Evolutionary conservation across 2,888 invertebrate species (phyloP), one percentile per base, ranked within the genome.

Genomic region (Strigamia crassipes): DNA sequence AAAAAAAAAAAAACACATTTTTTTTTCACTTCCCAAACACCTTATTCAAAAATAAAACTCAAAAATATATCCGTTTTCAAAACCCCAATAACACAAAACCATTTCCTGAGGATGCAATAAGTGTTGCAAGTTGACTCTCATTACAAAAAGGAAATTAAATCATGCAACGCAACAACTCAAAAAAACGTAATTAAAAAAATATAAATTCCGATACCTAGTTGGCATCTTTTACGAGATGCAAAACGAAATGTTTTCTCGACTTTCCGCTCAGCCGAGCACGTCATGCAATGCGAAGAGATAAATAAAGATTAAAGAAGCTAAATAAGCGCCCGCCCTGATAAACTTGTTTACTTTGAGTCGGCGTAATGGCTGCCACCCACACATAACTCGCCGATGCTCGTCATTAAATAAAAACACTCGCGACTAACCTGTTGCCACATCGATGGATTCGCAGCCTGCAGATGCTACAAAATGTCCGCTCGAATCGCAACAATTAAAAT

Each of bases 381-480:
- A 73, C 12, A 73, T 31, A 27, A 15, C 27, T 73, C 73, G 27
- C 73, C 73, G 6, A n/a, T 27, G n/a, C 18, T 10, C 12, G 15
- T 73, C 73, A 27, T 73, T 73, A 73, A 31, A 31, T n/a, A n/a
- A 31, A 73, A 73, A 73, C 73, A 73, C 73, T 73, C 31, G 73
- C 73, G 66, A 31, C 73, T 73, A 10, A 73, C 73, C 73, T 73
- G 73, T 73, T 73, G 73, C 73, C 73, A 73, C 73, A 73, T 73
- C 73, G 15, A 13, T 38, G 38, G 15, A 13, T 38, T n/a, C n/a
- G 38, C 38, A 38, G 38, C 38, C 21, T 56, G 73, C 73, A 73
- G 73, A 73, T 73, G 73, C 27, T 31, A 27, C 27, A 73, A 73
- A 73, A 73, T 73, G 73, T 73, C 73, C 13, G 73, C 27, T 0